Evolutionary conservation across 2,888 invertebrate genomes (phyloP).

Genomic region (Orchesella flavescens): DNA sequence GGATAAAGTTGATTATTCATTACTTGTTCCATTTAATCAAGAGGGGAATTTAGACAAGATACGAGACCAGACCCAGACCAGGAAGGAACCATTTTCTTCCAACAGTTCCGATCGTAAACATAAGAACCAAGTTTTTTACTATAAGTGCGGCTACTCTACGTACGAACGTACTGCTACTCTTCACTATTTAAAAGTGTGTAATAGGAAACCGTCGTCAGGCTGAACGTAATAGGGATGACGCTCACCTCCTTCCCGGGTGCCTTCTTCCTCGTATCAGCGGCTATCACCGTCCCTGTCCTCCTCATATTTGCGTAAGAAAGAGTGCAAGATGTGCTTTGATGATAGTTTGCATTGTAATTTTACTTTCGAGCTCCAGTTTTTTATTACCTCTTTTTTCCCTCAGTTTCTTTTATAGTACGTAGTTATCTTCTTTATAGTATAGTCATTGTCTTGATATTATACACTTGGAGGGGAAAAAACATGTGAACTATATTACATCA

Average conservation of each 20-base stretch:
- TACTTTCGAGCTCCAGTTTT: neutral
- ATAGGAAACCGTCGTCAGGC: slow-evolving; percentile 31
- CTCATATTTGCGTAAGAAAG: slow-evolving; percentile 71
- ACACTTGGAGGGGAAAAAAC: neutral
- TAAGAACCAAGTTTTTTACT: no score
- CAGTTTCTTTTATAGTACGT: neutral
- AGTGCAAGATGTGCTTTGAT: neutral
- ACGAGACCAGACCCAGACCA: no score
- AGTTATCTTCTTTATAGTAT: no score
- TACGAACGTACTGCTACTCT: no score
- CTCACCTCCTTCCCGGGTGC: slow-evolving; percentile 71
- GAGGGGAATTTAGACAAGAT: no score
- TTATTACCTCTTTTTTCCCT: slow-evolving; percentile 20
- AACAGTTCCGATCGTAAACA: no score
- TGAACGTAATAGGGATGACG: slow-evolving; percentile 65
- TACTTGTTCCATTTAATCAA: no score
- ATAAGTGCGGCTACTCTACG: neutral
- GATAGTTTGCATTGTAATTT: slow-evolving; percentile 21
- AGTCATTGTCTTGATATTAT: neutral
- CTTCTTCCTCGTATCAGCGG: slow-evolving; percentile 71
- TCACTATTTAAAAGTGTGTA: neutral
- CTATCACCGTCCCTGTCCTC: slow-evolving; percentile 71
- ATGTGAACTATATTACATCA: slow-evolving; percentile 28
- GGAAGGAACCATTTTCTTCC: slow-evolving; percentile 18
- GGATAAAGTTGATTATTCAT: no score